A percentile compares a stretch with the other conserved stretches of the same genome.
phyloP scores from a whole-genome alignment of 2,113 vertebrate genomes.

The Prietella phreatophila region DNA sequence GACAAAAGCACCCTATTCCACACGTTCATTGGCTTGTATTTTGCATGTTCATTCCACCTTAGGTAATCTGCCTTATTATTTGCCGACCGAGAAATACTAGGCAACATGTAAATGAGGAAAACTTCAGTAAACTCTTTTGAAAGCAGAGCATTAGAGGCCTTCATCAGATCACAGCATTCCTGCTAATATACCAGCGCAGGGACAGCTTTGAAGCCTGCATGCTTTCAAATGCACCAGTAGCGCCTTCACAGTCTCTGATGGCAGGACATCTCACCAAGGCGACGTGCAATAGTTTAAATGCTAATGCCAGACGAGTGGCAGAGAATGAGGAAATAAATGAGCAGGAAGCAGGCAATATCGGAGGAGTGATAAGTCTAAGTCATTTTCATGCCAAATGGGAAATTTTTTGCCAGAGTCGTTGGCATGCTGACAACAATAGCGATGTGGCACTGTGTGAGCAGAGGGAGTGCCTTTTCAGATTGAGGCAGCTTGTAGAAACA shows the following conservation, averaged over 20 bases:
- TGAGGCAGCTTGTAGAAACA: slow-evolving; percentile 46
- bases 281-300: slow-evolving; percentile 62
- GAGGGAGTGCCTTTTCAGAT: slow-evolving; percentile 31
- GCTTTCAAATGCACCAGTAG: slow-evolving; percentile 37
- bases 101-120: slow-evolving; percentile 61
- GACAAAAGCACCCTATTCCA: slow-evolving; percentile 46
- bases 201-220: slow-evolving; percentile 55
- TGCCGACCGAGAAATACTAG: slow-evolving; percentile 43
- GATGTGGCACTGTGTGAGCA: slow-evolving; percentile 7
- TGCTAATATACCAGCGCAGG: slow-evolving; percentile 41
- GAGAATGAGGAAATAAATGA: slow-evolving; percentile 50
- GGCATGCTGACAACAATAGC: slow-evolving; percentile 51
- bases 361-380: slow-evolving; percentile 65
- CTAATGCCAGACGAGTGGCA: slow-evolving; percentile 65
- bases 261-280: slow-evolving; percentile 46
- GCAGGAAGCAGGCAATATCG: slow-evolving; percentile 51
- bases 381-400: slow-evolving; percentile 58
- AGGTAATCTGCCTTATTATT: slow-evolving; percentile 50
- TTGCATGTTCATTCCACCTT: slow-evolving; percentile 35
- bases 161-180: slow-evolving; percentile 67
- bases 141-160: slow-evolving; percentile 66
- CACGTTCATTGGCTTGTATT: slow-evolving; percentile 35
- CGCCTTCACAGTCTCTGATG: slow-evolving; percentile 40
- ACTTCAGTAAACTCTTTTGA: slow-evolving; percentile 64
- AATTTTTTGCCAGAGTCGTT: slow-evolving; percentile 60